Percentiles rank a stretch among this genome's conserved stretches.
Evolutionary conservation across 2,888 invertebrate genomes (phyloP).

Genomic region (Siphlonurus alternatus): DNA sequence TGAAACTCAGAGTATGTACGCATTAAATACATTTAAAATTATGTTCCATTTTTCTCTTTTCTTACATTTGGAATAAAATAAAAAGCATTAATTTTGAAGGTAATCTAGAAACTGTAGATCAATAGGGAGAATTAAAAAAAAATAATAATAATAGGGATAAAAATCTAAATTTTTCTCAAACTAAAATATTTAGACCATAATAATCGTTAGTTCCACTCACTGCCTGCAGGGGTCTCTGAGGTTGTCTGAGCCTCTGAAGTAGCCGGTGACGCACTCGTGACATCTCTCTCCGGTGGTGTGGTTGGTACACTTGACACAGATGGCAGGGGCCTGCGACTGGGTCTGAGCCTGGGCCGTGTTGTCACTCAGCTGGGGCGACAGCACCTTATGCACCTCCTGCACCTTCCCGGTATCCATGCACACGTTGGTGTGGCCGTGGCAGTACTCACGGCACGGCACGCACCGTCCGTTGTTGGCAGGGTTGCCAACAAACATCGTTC

Average conservation of each 20-base stretch:
- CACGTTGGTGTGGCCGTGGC: conserved; percentile 71
- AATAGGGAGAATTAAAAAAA: too few species aligned
- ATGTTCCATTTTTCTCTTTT: too few species aligned
- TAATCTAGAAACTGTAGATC: too few species aligned
- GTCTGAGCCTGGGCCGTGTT: neutral
- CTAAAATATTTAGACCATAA: too few species aligned
- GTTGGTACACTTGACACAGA: conserved; percentile 71
- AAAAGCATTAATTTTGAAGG: too few species aligned
- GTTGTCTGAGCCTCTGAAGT: conserved; percentile 52
- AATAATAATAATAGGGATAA: too few species aligned
- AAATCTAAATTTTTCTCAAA: too few species aligned
- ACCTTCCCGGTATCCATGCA: conserved; percentile 43
- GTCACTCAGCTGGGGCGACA: neutral
- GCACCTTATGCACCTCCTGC: conserved; percentile 19
- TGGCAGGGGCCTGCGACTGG: conserved; percentile 38
- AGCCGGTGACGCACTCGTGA: conserved; percentile 60
- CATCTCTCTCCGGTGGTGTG: conserved; percentile 67
- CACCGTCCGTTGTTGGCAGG: conserved; percentile 68
- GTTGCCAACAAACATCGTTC: conserved; percentile 81
- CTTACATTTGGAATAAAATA: too few species aligned
- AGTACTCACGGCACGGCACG: conserved; percentile 73
- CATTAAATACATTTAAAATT: too few species aligned
- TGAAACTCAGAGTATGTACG: too few species aligned
- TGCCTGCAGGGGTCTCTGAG: conserved; percentile 57
- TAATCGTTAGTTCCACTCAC: too few species aligned